Base-by-base conservation (phyloP, 2,113 vertebrate genomes). In the Baryphthengus martii region DNA sequence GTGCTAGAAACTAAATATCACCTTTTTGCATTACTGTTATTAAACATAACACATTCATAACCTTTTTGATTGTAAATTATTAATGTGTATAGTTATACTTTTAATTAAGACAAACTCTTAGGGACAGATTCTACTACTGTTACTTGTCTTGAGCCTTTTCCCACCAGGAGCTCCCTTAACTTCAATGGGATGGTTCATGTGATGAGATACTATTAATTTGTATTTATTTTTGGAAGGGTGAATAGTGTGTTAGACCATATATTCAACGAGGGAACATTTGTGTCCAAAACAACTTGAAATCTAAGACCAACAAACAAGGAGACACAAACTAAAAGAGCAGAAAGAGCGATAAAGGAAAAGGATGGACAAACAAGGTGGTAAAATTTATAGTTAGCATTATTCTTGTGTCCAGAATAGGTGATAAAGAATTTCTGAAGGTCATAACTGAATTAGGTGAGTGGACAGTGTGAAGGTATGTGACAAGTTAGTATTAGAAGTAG, bases 11-110 rank as follows among this genome's bases (percentile, higher is more conserved):
- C 94, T 42, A 94, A 93, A 75, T 94, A 94, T 83, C 88, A 89
- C 76, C 87, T 97, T 97, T 97, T 93, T 92, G 68, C 53, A 85
- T 95, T 93, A 89, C 82, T 96, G 83, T 96, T 95, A 97, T 97
- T 96, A 96, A 95, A 94, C n/a, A 74, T 83, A 72, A 35, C 65
- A 76, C 68, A 94, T 92, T 89, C 76, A 92, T 94, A 96, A 97
- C 91, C 85, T 96, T 95, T 94, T 74, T 8, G 13, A 58, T 58
- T 76, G 73, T 94, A 95, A 94, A 97, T 96, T 96, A 92, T 97
- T 96, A 89, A 91, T 76, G 44, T 40, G 45, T 72, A 56, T 50
- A 82, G 85, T 92, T 95, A 88, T 71, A 95, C 91, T 93, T 95
- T 96, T 96, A 96, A 96, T 96, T 97, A 96, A 89, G 89, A 85